Percentiles rank a stretch among this genome's conserved stretches.
Conservation (phyloP, 2,113 vertebrate species). For the Tragelaphus imberbis region DNA sequence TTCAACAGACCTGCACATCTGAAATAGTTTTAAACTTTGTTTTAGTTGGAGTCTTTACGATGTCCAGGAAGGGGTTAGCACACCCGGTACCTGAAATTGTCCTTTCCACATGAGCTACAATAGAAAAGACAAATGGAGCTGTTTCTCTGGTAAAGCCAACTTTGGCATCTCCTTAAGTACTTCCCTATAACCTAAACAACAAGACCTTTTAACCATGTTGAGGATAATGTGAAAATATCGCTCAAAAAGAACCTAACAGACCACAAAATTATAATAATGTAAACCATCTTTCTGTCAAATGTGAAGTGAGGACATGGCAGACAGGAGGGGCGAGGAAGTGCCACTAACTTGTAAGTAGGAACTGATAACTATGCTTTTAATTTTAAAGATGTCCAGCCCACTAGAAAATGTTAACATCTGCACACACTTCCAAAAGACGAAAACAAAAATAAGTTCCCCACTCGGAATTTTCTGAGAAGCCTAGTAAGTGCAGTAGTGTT, state of each 20-base stretch:
- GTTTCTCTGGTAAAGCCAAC: conserved; percentile 38
- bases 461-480: conserved; percentile 20
- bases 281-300: conserved; percentile 43
- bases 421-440: background rate
- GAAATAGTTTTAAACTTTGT: conserved; percentile 67
- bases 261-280: conserved; percentile 25
- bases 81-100: conserved; percentile 60
- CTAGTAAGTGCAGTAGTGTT: background rate
- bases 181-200: conserved; percentile 45
- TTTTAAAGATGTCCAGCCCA: conserved; percentile 18
- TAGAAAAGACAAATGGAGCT: conserved; percentile 54
- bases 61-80: conserved; percentile 48
- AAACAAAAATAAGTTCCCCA: background rate
- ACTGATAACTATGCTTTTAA: background rate
- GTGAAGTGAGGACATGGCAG: background rate
- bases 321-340: background rate
- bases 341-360: conserved; percentile 9
- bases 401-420: conserved; percentile 51
- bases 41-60: conserved; percentile 63
- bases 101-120: conserved; percentile 54
- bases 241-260: conserved; percentile 43
- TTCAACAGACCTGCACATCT: conserved; percentile 52
- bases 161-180: conserved; percentile 17
- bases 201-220: conserved; percentile 28
- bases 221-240: conserved; percentile 45